These are phyloP conservation scores for Drosophila parvula DNA, from an alignment of 1,140 invertebrate genomes.

Conservation along the genomic window DNA sequence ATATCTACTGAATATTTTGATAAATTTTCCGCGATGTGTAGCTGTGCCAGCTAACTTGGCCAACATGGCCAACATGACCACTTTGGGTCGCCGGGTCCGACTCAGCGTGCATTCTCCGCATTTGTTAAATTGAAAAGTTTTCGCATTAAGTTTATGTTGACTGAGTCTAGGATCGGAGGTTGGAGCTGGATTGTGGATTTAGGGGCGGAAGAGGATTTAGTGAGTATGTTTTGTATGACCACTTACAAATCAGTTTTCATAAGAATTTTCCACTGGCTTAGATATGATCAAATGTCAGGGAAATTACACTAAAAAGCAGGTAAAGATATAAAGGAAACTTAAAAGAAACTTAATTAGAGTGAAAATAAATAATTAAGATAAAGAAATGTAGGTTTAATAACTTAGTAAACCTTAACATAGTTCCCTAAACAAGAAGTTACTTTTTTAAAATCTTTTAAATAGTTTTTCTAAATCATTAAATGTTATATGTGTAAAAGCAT, in stretches of 20 bases:
- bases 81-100: conserved; percentile 48
- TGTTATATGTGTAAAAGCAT: not conserved
- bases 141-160: conserved; percentile 72
- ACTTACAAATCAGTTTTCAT: conserved; percentile 71
- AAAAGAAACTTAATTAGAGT: no score
- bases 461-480: not conserved
- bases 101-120: conserved; percentile 73
- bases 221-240: conserved; percentile 57
- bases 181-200: not conserved
- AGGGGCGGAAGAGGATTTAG: conserved; percentile 2
- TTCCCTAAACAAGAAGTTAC: no score
- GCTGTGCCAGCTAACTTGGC: conserved; percentile 20
- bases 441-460: no score
- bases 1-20: not conserved
- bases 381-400: no score
- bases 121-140: conserved; percentile 78
- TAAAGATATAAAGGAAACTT: no score
- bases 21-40: not conserved
- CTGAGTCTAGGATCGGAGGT: conserved; percentile 14
- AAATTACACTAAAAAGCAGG: conserved; percentile 41
- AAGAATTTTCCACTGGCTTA: conserved; percentile 45
- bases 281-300: conserved; percentile 63
- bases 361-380: not conserved
- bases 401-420: no score
- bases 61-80: conserved; percentile 45